Base-by-base conservation (phyloP, 2,113 vertebrate genomes). In the Gambusia affinis region DNA sequence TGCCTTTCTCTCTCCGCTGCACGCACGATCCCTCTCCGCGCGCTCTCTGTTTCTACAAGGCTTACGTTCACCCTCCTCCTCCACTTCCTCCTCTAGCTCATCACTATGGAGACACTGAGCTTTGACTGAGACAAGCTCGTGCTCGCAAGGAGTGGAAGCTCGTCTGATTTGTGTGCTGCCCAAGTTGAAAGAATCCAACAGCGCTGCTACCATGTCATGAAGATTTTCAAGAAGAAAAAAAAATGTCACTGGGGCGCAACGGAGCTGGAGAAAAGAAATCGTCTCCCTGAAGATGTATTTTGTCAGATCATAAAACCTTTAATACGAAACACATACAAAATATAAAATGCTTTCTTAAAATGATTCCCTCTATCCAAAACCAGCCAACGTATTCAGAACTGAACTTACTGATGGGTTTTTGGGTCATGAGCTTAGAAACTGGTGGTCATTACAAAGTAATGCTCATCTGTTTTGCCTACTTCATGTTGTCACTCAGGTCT, bases 21-120 rank as follows among this genome's bases (percentile, higher is more conserved):
- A 27, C 60, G 47, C 80, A 88, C 89, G 27, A 69, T 44, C 78
- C 42, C 75, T 65, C 70, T 73, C 82, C 72, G 63, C 72, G 28
- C 28, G 19, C 72, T 62, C 80, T 76, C 72, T 42, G 39, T 68
- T 81, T 82, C 76, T 76, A 73, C 75, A 83, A 76, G 72, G 78
- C 80, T 85, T 73, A 80, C 85, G 71, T 81, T 77, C 70, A 76
- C 75, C 78, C 73, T 65, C 79, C 70, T 57, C 83, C 70, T 42
- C 78, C 12, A 17, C 42, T 54, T 73, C 81, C 35, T 37, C 35
- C 35, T 85, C 86, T 82, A 86, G 86, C 83, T 85, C 78, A 81
- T 94, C 94, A 92, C 93, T 94, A 95, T 95, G 93, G 94, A 89
- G 93, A 95, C 89, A 66, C 86, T 44, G 87, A 88, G 85, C 89